Conservation (phyloP, 2,113 vertebrate genomes). For the Rhadina sibilatrix region DNA sequence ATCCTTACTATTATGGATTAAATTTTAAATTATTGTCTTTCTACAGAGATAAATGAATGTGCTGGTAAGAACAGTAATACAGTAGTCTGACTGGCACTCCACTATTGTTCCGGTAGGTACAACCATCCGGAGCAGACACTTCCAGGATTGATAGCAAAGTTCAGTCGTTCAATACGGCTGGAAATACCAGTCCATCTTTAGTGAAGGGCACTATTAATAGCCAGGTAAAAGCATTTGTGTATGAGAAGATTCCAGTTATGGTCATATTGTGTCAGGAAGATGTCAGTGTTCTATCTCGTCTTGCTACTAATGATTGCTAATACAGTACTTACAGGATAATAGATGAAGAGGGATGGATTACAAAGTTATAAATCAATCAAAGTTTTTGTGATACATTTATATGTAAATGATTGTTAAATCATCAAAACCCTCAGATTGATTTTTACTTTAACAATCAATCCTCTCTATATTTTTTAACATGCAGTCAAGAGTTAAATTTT, state of each 20-base stretch:
- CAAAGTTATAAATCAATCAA: conserved; percentile 77
- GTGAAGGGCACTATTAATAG: conserved; percentile 75
- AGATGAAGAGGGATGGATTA: conserved; percentile 72
- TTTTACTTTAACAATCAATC: conserved; percentile 73
- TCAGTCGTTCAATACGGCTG: conserved; percentile 42
- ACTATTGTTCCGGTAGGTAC: conserved; percentile 32
- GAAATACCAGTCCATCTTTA: conserved; percentile 63
- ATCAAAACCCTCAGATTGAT: conserved; percentile 73
- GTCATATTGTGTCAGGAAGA: conserved; percentile 70
- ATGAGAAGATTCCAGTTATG: conserved; percentile 74
- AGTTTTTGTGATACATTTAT: conserved; percentile 71
- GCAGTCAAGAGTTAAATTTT: conserved; percentile 74
- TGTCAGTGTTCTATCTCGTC: conserved; percentile 67
- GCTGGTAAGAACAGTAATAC: conserved; percentile 30
- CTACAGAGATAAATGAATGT: conserved; percentile 21
- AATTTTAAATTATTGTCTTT: conserved; percentile 28
- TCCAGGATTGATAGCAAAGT: conserved; percentile 72
- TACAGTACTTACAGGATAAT: conserved; percentile 73
- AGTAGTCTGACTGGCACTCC: conserved; percentile 49
- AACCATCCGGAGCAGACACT: conserved; percentile 46
- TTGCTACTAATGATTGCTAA: conserved; percentile 74
- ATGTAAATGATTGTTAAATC: conserved; percentile 76
- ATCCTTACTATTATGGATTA: background rate
- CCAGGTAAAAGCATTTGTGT: conserved; percentile 75
- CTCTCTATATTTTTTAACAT: conserved; percentile 43